These are phyloP conservation scores for Procambarus clarkii DNA, from an alignment of 1,140 invertebrate genomes.

Conservation along the genomic window DNA sequence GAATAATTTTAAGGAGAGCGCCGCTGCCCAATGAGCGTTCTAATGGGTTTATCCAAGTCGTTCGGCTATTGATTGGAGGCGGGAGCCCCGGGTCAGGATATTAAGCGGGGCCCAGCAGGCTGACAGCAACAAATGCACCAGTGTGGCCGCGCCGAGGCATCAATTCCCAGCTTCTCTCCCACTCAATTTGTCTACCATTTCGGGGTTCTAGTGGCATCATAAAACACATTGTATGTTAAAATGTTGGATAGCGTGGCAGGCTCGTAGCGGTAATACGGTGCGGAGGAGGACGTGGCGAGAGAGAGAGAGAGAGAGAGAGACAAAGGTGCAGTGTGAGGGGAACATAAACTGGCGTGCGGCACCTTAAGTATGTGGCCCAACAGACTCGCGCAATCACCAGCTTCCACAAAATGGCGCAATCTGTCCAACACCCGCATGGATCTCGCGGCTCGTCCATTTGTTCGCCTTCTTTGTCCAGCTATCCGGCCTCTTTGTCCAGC, in stretches of 20 bases:
- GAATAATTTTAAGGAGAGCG: not conserved
- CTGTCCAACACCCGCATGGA: not conserved
- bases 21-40: not conserved
- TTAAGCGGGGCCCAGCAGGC: conserved; percentile 50
- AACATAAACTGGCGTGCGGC: conserved; percentile 11
- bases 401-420: conserved; percentile 13
- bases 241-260: too few species aligned
- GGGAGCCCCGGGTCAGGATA: conserved; percentile 17
- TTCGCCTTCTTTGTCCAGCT: too few species aligned
- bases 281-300: too few species aligned
- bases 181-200: conserved; percentile 66
- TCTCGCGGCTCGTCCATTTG: too few species aligned
- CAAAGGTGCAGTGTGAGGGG: not conserved
- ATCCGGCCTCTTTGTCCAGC: too few species aligned
- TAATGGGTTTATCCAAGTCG: not conserved
- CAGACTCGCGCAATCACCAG: conserved; percentile 19
- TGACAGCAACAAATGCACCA: conserved; percentile 67
- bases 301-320: not conserved
- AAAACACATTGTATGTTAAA: conserved; percentile 25
- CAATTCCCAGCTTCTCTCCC: conserved; percentile 61
- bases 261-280: too few species aligned
- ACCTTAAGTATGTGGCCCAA: conserved; percentile 27
- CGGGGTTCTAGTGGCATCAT: conserved; percentile 35
- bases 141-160: conserved; percentile 54
- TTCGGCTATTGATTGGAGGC: conserved; percentile 53